Evolutionary conservation across 2,113 vertebrate genomes (phyloP).

Genomic region (Hippocampus comes): DNA sequence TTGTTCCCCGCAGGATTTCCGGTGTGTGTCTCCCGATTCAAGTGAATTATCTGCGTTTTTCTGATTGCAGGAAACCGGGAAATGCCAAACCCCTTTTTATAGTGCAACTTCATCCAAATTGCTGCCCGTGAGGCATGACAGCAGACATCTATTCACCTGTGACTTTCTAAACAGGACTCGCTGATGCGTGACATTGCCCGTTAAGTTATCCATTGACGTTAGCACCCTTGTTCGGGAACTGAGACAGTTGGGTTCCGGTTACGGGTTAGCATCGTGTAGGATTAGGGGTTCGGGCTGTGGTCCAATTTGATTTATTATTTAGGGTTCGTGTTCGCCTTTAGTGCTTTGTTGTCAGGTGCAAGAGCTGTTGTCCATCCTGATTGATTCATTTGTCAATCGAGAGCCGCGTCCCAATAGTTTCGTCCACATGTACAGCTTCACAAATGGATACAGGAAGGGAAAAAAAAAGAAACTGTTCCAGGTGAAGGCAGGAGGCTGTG

Average conservation of each 20-base stretch:
- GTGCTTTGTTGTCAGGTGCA: neutral
- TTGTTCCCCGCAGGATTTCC: neutral
- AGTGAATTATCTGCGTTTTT: neutral
- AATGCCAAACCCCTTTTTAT: neutral
- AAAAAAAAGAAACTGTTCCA: constrained; percentile 28
- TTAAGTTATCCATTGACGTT: too few relatives aligned
- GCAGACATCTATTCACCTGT: neutral
- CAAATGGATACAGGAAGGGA: constrained; percentile 19
- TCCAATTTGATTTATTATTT: neutral
- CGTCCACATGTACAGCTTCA: constrained; percentile 13
- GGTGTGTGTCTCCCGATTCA: neutral
- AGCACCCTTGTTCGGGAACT: too few relatives aligned
- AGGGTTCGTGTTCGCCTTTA: too few relatives aligned
- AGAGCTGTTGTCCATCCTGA: neutral
- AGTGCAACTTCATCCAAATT: neutral
- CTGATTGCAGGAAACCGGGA: neutral
- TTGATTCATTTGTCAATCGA: neutral
- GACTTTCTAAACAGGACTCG: too few relatives aligned
- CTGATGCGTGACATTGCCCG: too few relatives aligned
- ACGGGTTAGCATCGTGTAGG: neutral
- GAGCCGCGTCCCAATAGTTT: neutral
- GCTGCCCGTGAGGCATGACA: neutral
- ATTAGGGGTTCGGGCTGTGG: neutral
- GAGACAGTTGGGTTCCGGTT: neutral
- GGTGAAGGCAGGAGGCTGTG: constrained; percentile 24